Conservation (phyloP, 1,140 invertebrate genomes). For the Saxidomus purpurata region DNA sequence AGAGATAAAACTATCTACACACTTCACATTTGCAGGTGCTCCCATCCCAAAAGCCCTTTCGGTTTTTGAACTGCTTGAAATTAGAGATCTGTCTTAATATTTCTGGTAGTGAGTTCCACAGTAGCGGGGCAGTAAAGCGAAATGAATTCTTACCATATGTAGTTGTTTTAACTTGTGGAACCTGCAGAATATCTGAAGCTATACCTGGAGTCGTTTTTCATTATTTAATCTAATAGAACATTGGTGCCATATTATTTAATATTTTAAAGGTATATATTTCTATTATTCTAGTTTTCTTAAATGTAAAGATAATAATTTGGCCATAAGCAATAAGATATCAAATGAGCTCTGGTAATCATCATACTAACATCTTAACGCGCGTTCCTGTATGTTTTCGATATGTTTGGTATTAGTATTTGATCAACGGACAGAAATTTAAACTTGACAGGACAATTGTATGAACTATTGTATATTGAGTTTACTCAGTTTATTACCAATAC, state of each 20-base stretch:
- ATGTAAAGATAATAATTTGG: conserved; percentile 14
- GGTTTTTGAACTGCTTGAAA: too few relatives aligned
- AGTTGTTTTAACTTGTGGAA: background rate
- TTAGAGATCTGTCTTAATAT: too few relatives aligned
- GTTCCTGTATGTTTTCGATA: background rate
- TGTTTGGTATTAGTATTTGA: background rate
- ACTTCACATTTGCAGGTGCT: too few relatives aligned
- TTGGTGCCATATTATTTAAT: background rate
- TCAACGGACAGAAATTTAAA: background rate
- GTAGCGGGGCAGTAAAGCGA: conserved; percentile 8
- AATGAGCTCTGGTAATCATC: conserved; percentile 23
- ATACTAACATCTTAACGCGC: conserved; percentile 22
- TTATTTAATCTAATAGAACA: background rate
- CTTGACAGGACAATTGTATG: background rate
- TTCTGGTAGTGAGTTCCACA: background rate
- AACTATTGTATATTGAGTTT: conserved; percentile 51
- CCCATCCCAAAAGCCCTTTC: too few relatives aligned
- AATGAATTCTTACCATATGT: conserved; percentile 19
- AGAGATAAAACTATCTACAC: too few relatives aligned
- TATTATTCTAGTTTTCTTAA: conserved; percentile 13
- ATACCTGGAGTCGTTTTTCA: background rate
- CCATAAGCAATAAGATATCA: background rate
- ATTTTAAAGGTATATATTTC: background rate
- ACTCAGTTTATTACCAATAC: conserved; percentile 47
- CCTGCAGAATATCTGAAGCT: conserved; percentile 29